phyloP scores from a whole-genome alignment of 2,797 vertebrate genomes.

The Sardinella longiceps region DNA sequence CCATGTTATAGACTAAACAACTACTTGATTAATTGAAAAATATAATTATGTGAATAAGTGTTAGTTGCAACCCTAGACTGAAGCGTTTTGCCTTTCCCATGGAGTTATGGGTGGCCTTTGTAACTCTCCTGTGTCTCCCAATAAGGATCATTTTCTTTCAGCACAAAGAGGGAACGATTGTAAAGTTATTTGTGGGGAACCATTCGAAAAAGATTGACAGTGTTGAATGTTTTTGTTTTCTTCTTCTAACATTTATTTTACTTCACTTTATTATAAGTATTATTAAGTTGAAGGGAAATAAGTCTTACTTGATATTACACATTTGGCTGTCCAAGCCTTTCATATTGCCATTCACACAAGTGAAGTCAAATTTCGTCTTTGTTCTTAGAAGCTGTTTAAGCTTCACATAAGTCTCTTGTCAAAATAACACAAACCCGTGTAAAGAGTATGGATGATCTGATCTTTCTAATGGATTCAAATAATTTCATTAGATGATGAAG shows the following conservation, averaged over 20 bases:
- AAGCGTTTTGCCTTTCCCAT: neutral
- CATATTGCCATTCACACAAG: neutral
- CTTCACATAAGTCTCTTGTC: neutral
- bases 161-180: neutral
- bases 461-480: neutral
- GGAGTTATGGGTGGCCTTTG: neutral
- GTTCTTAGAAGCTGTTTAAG: neutral
- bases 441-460: neutral
- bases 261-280: neutral
- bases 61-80: neutral
- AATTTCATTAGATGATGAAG: neutral
- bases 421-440: neutral
- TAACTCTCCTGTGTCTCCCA: neutral
- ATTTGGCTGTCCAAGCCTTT: neutral
- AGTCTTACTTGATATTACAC: neutral
- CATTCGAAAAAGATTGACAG: neutral
- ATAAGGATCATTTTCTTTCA: neutral
- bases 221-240: constrained; percentile 2
- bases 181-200: neutral
- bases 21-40: no score
- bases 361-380: neutral
- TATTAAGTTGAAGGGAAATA: neutral
- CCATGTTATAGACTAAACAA: no score
- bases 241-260: neutral
- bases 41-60: no score